phyloP scores from a whole-genome alignment of 2,888 invertebrate species.

The Amaurobius ferox region DNA sequence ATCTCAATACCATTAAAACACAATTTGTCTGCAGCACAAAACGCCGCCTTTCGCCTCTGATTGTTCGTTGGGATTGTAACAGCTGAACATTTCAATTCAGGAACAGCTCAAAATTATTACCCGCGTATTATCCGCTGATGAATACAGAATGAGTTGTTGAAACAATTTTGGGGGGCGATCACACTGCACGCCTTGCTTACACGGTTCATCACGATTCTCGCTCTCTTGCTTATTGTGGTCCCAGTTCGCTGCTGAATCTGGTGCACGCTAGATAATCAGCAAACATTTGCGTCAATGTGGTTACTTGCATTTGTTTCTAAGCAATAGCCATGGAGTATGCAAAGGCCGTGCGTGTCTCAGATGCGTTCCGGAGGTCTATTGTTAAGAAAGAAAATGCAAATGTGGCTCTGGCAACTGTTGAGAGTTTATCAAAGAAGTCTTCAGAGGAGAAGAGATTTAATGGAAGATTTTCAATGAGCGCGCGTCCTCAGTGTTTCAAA shows the following conservation, averaged over 20 bases:
- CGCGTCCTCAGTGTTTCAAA: neutral
- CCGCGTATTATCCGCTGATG: slow-evolving; percentile 69
- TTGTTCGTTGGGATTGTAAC: slow-evolving; percentile 64
- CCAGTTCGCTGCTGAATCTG: neutral
- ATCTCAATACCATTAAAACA: slow-evolving; percentile 70
- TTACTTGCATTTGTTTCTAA: neutral
- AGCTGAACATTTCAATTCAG: slow-evolving; percentile 71
- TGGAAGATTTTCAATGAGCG: neutral
- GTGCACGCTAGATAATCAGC: slow-evolving; percentile 8
- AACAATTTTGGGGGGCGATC: slow-evolving; percentile 67
- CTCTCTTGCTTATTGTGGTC: slow-evolving; percentile 47
- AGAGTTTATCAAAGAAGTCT: slow-evolving; percentile 1
- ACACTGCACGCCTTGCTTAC: slow-evolving; percentile 34
- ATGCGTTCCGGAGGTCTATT: neutral
- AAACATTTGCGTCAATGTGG: neutral
- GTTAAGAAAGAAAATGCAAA: slow-evolving; percentile 16
- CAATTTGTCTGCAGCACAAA: slow-evolving; percentile 50
- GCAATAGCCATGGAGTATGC: neutral
- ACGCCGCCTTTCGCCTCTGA: slow-evolving; percentile 22
- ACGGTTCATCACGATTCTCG: slow-evolving; percentile 25
- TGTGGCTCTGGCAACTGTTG: slow-evolving; percentile 7
- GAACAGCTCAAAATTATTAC: slow-evolving; percentile 67
- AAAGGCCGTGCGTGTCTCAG: neutral
- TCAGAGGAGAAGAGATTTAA: neutral
- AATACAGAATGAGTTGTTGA: slow-evolving; percentile 71